Base-by-base conservation (phyloP, 2,797 vertebrate species). In the Typhlichthys subterraneus region DNA sequence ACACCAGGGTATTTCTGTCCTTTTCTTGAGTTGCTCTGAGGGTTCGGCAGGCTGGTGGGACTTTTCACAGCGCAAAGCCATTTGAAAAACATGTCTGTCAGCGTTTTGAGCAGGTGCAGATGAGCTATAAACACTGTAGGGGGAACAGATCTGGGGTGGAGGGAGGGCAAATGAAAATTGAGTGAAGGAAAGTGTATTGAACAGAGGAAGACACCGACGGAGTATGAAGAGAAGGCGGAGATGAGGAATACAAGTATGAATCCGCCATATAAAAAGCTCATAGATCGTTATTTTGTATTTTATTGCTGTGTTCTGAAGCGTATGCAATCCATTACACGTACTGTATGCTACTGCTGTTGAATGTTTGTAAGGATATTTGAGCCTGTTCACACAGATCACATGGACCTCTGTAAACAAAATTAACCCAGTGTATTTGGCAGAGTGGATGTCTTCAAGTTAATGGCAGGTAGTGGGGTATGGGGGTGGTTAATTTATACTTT, bases 11-110 rank as follows among this genome's bases (percentile, higher is more conserved):
- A 62, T 59, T 76, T 69, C 33, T 68, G 63, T 58, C 63, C 65
- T 51, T 52, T 45, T 80, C 9, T 66, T 73, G 45, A 62, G 62
- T 52, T 48, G 54, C 57, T 61, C 72, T 58, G 46, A 65, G 45
- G 3, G 29, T 66, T 54, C 47, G 49, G 29, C 47, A 1, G 52
- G 15, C 70, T 54, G 3, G 67, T 70, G 71, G 75, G 76, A 76
- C 78, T 77, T 82, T 72, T 79, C 73, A 74, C 69, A 57, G 59
- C 53, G 72, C 75, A 80, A 82, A 71, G 69, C 66, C 70, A 70
- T 72, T 84, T 79, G 51, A 61, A 63, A 76, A 72, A 76, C 55
- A 69, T 50, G 67, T 57, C 64, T 59, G 67, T 76, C 70, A 81
- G 77, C 61, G 0, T 49, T 73, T 64, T 5, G 42, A 52, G 38